A percentile compares a stretch with the other conserved stretches of the same genome.
Evolutionary conservation across 2,888 invertebrate species (phyloP).

Genomic region (Trichopria drosophilae): DNA sequence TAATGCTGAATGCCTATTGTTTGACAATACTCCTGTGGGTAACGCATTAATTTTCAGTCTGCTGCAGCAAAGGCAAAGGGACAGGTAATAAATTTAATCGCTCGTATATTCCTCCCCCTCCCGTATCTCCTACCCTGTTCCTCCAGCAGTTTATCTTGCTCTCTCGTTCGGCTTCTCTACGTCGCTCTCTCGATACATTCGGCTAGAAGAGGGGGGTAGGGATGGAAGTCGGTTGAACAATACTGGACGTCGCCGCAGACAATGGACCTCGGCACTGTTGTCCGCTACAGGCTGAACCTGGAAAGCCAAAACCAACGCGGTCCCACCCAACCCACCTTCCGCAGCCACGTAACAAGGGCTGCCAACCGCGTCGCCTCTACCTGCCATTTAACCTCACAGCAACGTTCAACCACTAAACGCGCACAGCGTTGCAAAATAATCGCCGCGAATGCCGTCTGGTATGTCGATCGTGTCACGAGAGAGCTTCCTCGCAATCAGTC

Average conservation of each 20-base stretch:
- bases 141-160: slow-evolving; percentile 21
- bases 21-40: no score
- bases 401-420: slow-evolving; percentile 1
- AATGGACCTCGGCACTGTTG: slow-evolving; percentile 38
- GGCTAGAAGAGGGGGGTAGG: slow-evolving; percentile 12
- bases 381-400: slow-evolving; percentile 10
- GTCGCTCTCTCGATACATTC: background rate
- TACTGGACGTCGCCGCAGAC: slow-evolving; percentile 37
- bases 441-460: background rate
- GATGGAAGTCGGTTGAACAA: slow-evolving; percentile 38
- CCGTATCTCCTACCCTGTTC: slow-evolving; percentile 13
- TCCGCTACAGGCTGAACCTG: slow-evolving; percentile 38
- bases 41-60: no score
- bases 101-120: no score
- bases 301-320: slow-evolving; percentile 23
- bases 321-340: background rate
- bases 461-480: no score
- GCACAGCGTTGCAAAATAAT: slow-evolving; percentile 5
- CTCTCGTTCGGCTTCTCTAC: slow-evolving; percentile 20
- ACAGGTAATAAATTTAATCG: no score
- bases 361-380: slow-evolving; percentile 7
- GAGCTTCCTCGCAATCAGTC: no score
- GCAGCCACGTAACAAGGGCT: slow-evolving; percentile 17
- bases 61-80: no score
- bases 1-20: no score